A percentile compares a stretch with the other conserved stretches of the same genome.
phyloP scores from a whole-genome alignment of 2,797 vertebrate genomes.

The Ctenopoma multispine region DNA sequence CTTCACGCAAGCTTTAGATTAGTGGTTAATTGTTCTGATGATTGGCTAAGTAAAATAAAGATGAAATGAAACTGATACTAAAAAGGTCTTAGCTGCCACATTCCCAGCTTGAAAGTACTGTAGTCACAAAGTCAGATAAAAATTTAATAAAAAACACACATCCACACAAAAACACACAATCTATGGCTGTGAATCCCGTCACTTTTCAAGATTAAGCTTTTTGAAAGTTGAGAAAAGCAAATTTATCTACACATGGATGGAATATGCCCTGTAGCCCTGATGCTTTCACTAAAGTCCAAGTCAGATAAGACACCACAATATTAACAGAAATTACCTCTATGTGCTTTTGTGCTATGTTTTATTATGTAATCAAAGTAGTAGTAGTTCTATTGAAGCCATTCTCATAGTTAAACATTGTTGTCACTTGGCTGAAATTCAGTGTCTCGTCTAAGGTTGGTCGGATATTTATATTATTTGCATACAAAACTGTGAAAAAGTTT shows the following conservation, averaged over 20 bases:
- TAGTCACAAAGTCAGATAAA: slow-evolving; percentile 1
- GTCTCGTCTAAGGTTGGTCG: too few species aligned
- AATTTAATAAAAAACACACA: background rate
- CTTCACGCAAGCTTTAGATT: slow-evolving; percentile 7
- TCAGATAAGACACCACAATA: slow-evolving; percentile 2
- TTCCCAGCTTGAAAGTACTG: slow-evolving; percentile 9
- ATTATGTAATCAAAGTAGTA: background rate
- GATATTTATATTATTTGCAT: too few species aligned
- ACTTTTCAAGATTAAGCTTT: slow-evolving; percentile 2
- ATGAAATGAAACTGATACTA: slow-evolving; percentile 33
- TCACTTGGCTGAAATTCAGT: too few species aligned
- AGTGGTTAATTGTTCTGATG: slow-evolving; percentile 26
- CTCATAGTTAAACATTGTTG: background rate
- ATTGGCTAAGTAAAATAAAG: slow-evolving; percentile 37
- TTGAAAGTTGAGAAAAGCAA: background rate
- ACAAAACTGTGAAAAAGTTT: too few species aligned
- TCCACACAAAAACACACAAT: background rate
- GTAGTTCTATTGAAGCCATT: background rate
- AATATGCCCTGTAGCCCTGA: slow-evolving; percentile 2
- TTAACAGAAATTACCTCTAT: background rate
- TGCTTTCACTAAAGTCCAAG: slow-evolving; percentile 3
- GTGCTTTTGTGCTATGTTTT: background rate
- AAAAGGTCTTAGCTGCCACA: slow-evolving; percentile 30
- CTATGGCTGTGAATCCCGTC: background rate
- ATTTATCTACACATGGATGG: slow-evolving; percentile 11